A percentile compares a stretch with the other conserved stretches of the same genome.
Evolutionary conservation across 2,888 invertebrate species (phyloP).

Genomic region (Tetheella fluctuosa): DNA sequence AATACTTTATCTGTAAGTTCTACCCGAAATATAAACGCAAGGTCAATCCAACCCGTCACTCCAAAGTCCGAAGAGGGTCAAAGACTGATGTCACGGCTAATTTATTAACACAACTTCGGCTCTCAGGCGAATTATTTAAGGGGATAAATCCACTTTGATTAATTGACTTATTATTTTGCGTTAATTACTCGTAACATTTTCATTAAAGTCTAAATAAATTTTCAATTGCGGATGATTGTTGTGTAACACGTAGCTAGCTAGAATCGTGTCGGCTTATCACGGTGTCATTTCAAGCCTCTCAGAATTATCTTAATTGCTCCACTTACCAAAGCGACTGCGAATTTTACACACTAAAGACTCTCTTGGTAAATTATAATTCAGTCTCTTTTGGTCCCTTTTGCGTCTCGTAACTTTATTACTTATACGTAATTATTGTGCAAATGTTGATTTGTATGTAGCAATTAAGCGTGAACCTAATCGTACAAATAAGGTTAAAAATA

Average conservation of each 20-base stretch:
- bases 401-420: background rate
- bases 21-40: constrained; percentile 30
- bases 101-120: constrained; percentile 55
- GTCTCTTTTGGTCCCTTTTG: background rate
- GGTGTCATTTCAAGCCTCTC: constrained; percentile 5
- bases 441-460: background rate
- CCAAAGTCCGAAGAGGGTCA: constrained; percentile 56
- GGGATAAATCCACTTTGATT: constrained; percentile 40
- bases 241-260: background rate
- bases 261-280: constrained; percentile 1
- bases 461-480: no score
- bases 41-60: constrained; percentile 52
- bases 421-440: background rate
- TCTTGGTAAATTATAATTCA: constrained; percentile 3
- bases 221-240: constrained; percentile 5
- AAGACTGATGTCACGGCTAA: constrained; percentile 56
- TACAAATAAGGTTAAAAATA: no score
- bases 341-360: constrained; percentile 1
- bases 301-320: constrained; percentile 8
- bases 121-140: constrained; percentile 47
- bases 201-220: constrained; percentile 1
- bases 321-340: constrained; percentile 6
- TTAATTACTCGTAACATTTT: background rate
- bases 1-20: constrained; percentile 23
- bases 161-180: constrained; percentile 38